A percentile compares a stretch with the other conserved stretches of the same genome.
Evolutionary conservation across 2,888 invertebrate species (phyloP).

Genomic region (Ichneumoninae sp.): DNA sequence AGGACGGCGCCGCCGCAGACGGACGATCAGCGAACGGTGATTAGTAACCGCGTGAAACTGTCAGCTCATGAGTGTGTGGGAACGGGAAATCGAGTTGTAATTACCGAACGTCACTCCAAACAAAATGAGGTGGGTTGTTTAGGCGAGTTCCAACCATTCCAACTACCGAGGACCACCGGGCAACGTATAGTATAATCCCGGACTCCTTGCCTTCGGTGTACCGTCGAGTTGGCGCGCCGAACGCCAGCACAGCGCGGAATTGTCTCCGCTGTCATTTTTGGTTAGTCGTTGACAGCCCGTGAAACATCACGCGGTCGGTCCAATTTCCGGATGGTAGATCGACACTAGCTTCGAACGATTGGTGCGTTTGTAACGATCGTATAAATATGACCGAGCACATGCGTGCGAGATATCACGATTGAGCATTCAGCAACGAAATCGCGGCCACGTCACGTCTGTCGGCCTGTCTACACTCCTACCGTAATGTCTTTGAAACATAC

Average conservation of each 20-base stretch:
- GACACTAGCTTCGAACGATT: slow-evolving; percentile 7
- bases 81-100: slow-evolving; percentile 54
- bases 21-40: not conserved
- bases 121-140: slow-evolving; percentile 13
- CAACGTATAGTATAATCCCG: slow-evolving; percentile 18
- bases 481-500: not conserved
- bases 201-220: slow-evolving; percentile 2
- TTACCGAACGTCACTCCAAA: slow-evolving; percentile 51
- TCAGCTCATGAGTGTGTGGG: slow-evolving; percentile 18
- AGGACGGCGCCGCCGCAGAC: not conserved
- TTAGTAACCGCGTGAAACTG: slow-evolving; percentile 11
- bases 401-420: slow-evolving; percentile 9
- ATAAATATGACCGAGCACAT: slow-evolving; percentile 27
- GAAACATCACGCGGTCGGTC: slow-evolving; percentile 24
- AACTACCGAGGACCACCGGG: slow-evolving; percentile 19
- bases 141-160: slow-evolving; percentile 9
- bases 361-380: slow-evolving; percentile 43
- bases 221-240: not conserved
- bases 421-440: slow-evolving; percentile 39
- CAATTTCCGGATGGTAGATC: slow-evolving; percentile 53
- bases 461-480: not conserved
- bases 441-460: slow-evolving; percentile 24
- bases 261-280: slow-evolving; percentile 1
- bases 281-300: slow-evolving; percentile 30
- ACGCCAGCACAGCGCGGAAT: slow-evolving; percentile 15